Evolutionary conservation across 2,113 vertebrate genomes (phyloP), one percentile per base, ranked within the genome.

Genomic region (Synchiropus splendidus): DNA sequence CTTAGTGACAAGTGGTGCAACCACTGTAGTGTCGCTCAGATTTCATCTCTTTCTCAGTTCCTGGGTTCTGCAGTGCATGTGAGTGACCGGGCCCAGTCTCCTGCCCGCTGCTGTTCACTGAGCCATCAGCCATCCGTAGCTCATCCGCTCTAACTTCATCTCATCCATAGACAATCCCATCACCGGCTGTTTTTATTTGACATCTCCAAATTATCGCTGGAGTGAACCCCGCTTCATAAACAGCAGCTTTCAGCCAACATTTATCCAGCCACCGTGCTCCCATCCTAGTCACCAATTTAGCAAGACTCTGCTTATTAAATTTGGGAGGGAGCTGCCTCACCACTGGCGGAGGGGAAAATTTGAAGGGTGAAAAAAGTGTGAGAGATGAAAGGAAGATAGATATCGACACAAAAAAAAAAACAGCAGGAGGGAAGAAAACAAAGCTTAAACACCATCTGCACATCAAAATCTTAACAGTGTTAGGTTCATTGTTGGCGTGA

Each of bases 381-480:
- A 45, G 40, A 53, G 35, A 18, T 30, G 50, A 45, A 37, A 53
- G 35, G 16, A 13, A 21, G 31, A 44, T 9, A 45, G 40, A 31
- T 39, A 37, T 14, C 14, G 18, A 45, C 49, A 60, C 43, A 45
- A 59, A 39, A 54, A 43, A 36, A 43, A 45, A 43, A 60, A 54
- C 16, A 51, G 52, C 49, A 58, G 61, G 16, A 14, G 62, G 27
- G 51, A 12, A 50, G 54, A 56, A 4, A 12, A 44, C 45, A 41
- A 60, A 64, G 69, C 73, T 73, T 64, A 58, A 46, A 47, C 16
- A 1, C 62, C 64, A 70, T 75, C 72, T 70, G 74, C 65, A 69
- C 71, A 66, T 66, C 64, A 67, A 37, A 68, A 65, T 70, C 58
- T 54, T 43, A 51, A 51, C 56, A 62, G 64, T 33, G 42, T 58